Base-by-base conservation (phyloP, 1,140 invertebrate species). In the Dryas iulia region DNA sequence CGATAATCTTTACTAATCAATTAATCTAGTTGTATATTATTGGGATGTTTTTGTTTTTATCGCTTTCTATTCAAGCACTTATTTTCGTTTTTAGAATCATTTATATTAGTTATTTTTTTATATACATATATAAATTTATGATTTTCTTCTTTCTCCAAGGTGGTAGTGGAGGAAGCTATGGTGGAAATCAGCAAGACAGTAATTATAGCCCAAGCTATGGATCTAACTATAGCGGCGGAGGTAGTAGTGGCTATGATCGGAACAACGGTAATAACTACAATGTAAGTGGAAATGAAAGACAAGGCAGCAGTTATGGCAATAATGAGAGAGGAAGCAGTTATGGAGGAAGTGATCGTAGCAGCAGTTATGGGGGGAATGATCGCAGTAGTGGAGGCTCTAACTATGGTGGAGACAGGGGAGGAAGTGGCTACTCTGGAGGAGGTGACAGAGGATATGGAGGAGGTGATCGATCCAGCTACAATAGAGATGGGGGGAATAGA, bases 401-500 rank as follows among this genome's bases (percentile, higher is more conserved):
- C 56, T 90, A 84, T 74, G 85, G 84, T 63, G 81, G 94, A 75
- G 94, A 90, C 65, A 78, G 90, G 66, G 79, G 90, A 63, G 78
- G 86, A 39, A 83, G 78, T 31, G 76, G 76, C 59, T 81, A 82
- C 71, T 82, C 80, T 56, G 79, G 81, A 1, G 79, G 81, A 1
- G 79, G 87, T 39, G 84, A 65, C 62, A 10, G 86, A 47, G 86
- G 89, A 30, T 84, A 92, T 61, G 87, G 84, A 69, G 92, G 92
- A 47, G 92, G 66, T 65, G 71, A 73, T 69, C 83, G 91, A 60
- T 87, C 84, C 63, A 89, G 83, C 69, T 89, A 87, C 81, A 88
- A 92, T 72, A 89, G 93, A 74, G 89, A 89, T 67, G 87, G 92
- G 33, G 86, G 90, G 26, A 91, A 86, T 79, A 87, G 87, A 82